Base-by-base conservation (phyloP, 2,888 invertebrate genomes). In the Sphaerophoria taeniata region DNA sequence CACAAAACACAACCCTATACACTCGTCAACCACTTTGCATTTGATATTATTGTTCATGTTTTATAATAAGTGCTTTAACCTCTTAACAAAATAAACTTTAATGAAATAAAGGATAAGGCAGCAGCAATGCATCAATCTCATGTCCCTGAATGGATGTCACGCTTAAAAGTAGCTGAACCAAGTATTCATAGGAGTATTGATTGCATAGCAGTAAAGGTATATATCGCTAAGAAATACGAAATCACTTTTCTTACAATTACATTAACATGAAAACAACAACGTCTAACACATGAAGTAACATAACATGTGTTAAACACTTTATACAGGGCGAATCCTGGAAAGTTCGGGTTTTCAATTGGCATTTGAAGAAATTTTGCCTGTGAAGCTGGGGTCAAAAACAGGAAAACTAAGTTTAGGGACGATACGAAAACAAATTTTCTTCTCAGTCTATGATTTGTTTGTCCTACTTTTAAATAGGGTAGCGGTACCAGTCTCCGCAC, bases 151-250 rank as follows among this genome's bases (percentile, higher is more conserved):
- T 95, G 95, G 95, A 94, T 94, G 79, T 93, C 94, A 82, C 93
- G 93, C 88, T 92, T 95, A 79, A 94, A 94, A 89, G 91, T 92
- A 87, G 92, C 91, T 92, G 92, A 93, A 91, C 89, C 94, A 88
- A 93, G 95, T 43, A 92, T 96, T 65, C 96, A 95, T 90, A 93
- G 95, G 87, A 97, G 97, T 74, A 96, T 96, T 87, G 97, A 97
- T 91, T 97, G 97, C 91, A 95, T 96, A 88, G 95, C 95, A 14
- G 94, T 94, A n/a, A 94, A 94, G 89, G 94, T 92, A 88, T 73
- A 72, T 78, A 81, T 75, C 16, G 39, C 45, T 85, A 69, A 11
- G 33, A 14, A 61, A 63, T 11, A 71, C 7, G 47, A 73, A 39
- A 7, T 11, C 11, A 12, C 33, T 5, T 11, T 36, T 14, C 53